These are phyloP conservation scores for Deilephila porcellus DNA, from an alignment of 2,888 invertebrate species.

Conservation along the genomic window DNA sequence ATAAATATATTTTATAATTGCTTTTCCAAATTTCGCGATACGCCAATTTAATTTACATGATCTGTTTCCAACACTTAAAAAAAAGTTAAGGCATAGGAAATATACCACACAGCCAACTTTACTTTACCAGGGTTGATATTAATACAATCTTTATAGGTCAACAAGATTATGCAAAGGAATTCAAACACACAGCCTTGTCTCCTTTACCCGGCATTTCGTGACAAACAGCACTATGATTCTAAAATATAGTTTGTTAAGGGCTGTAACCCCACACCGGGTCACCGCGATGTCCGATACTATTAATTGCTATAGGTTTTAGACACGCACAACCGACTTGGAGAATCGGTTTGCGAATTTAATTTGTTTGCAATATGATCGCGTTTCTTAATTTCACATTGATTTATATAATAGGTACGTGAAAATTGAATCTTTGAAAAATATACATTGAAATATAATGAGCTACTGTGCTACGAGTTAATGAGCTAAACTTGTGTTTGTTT, in stretches of 20 bases:
- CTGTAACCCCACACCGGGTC: neutral
- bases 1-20: too few relatives aligned
- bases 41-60: too few relatives aligned
- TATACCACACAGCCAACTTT: neutral
- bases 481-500: neutral
- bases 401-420: too few relatives aligned
- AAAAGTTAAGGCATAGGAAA: neutral
- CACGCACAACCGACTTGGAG: neutral
- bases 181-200: neutral
- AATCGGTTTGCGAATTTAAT: neutral
- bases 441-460: too few relatives aligned
- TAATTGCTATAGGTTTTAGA: constrained; percentile 2
- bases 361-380: too few relatives aligned
- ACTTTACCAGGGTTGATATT: neutral
- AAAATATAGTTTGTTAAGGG: constrained; percentile 3
- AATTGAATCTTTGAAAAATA: too few relatives aligned
- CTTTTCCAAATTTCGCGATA: too few relatives aligned
- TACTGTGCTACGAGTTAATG: too few relatives aligned
- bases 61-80: neutral
- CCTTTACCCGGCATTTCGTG: neutral
- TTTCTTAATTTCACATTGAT: too few relatives aligned
- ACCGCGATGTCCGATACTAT: constrained; percentile 15
- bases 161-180: neutral
- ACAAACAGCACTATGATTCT: constrained; percentile 9
- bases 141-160: neutral